These are phyloP conservation scores for Aplysia californica DNA, from an alignment of 1,140 invertebrate genomes.

Conservation along the genomic window DNA sequence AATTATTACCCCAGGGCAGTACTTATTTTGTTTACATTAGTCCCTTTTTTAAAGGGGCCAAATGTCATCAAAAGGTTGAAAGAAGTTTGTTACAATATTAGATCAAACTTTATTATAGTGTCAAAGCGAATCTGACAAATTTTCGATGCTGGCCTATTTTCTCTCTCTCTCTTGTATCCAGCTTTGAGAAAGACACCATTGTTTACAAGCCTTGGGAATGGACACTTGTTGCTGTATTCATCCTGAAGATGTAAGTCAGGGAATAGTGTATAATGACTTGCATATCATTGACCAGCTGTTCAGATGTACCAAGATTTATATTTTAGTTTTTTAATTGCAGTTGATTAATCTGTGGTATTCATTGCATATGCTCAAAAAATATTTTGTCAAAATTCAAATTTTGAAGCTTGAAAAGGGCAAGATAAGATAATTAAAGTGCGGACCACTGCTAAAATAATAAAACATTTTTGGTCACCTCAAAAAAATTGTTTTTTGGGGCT, in stretches of 20 bases:
- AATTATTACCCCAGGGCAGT: no score
- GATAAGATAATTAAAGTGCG: background rate
- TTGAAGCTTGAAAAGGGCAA: background rate
- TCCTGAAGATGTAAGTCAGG: slow-evolving; percentile 58
- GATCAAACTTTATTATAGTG: background rate
- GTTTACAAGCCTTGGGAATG: slow-evolving; percentile 56
- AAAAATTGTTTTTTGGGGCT: background rate
- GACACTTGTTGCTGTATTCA: slow-evolving; percentile 50
- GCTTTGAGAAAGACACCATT: slow-evolving; percentile 55
- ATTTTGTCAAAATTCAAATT: no score
- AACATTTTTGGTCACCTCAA: background rate
- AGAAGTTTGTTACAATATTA: background rate
- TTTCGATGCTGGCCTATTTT: background rate
- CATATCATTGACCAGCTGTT: no score
- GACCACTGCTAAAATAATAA: background rate
- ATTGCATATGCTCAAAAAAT: no score
- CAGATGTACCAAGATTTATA: background rate
- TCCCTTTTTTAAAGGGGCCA: no score
- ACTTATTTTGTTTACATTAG: no score
- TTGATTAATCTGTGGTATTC: no score
- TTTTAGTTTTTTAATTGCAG: background rate
- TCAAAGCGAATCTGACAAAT: background rate
- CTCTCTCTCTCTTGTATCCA: slow-evolving; percentile 39
- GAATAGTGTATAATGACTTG: no score
- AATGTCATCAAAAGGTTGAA: no score